Evolutionary conservation across 2,113 vertebrate genomes (phyloP), one percentile per base, ranked within the genome.

Genomic region (Nothobranchius furzeri): DNA sequence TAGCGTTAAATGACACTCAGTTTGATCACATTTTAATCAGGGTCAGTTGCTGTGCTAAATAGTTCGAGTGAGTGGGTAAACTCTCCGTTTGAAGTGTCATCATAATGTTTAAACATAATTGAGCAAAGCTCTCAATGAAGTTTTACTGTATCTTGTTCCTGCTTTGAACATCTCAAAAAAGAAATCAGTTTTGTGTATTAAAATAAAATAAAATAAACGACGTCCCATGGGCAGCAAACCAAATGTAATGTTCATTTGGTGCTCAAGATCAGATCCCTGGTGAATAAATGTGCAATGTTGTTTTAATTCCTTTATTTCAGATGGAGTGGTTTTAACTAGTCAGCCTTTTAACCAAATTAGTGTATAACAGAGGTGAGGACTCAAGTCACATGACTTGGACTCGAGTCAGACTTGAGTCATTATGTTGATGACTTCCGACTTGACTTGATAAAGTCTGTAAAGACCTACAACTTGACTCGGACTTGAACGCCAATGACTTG

Each of bases 1-100:
- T 87, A 83, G 59, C 75, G 75, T 79, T 85, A 62, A 30, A 83
- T 84, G 83, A 50, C 64, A 60, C 70, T 75, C 7, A 1, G 48
- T 72, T 76, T 84, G 75, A 89, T 81, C 79, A 76, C 75, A 72
- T 85, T 69, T 65, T 81, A 90, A 85, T 86, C 64, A 11, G 83
- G 69, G 63, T 42, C 69, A 71, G 68, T 13, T 71, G 76, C 62
- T 75, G 67, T 55, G 70, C 66, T 68, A 45, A 68, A 59, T 52
- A 45, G 58, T 76, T 57, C 69, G 64, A 76, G 61, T 57, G 15
- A 61, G 73, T 75, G 78, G 70, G 67, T 82, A 57, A 80, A 82
- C 76, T 80, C 81, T 80, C 40, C 61, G 79, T 87, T 69, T 47
- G 53, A 66, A 80, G 68, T 75, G 82, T 80, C 83, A 83, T 79